Conservation (phyloP, 2,797 vertebrate genomes). For the Simalia tracyae region DNA sequence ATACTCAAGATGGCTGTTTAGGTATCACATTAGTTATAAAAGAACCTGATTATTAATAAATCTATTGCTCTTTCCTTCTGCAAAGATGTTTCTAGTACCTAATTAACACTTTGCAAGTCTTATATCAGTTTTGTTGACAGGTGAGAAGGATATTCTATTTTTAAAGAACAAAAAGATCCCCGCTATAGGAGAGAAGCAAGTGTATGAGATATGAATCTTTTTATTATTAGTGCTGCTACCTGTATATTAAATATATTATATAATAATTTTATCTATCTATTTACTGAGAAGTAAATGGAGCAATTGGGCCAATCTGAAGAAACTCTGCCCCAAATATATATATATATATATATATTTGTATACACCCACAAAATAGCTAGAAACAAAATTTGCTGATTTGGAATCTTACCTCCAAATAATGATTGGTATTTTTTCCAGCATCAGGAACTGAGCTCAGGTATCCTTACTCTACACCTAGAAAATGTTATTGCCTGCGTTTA, state of each 20-base stretch:
- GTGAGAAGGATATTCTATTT: not conserved
- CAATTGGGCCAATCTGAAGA: not conserved
- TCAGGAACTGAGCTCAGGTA: not conserved
- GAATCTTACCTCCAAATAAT: too few relatives aligned
- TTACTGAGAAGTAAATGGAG: not conserved
- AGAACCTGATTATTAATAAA: not conserved
- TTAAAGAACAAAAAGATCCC: not conserved
- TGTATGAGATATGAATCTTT: not conserved
- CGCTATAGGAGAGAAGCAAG: not conserved
- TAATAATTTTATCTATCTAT: too few relatives aligned
- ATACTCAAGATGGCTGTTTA: not conserved
- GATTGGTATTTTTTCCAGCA: not conserved
- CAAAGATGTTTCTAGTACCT: not conserved
- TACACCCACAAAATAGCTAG: not conserved
- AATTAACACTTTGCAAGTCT: slow-evolving; percentile 10
- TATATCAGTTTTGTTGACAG: not conserved
- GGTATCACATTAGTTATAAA: slow-evolving; percentile 10
- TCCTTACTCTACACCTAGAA: not conserved
- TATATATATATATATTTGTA: not conserved
- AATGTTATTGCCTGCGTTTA: not conserved
- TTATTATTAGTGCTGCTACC: not conserved
- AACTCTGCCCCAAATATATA: not conserved
- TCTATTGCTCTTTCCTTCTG: not conserved
- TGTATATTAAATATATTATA: too few relatives aligned
- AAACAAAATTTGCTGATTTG: not conserved